Conservation (phyloP, 2,888 invertebrate species). For the Cephus nigrinus region DNA sequence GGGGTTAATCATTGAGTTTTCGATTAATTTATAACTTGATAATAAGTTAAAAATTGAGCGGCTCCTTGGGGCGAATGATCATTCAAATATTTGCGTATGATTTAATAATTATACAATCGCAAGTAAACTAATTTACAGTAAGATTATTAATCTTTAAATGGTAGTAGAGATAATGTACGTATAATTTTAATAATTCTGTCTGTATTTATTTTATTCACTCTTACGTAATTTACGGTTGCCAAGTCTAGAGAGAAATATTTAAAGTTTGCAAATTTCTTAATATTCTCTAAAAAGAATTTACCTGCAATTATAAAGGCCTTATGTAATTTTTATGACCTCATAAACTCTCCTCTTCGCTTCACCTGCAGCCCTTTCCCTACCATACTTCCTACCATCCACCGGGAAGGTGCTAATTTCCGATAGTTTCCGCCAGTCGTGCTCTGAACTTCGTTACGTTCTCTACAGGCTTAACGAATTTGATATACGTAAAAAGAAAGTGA, state of each 20-base stretch:
- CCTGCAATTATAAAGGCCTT: not conserved
- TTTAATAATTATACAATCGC: too few relatives aligned
- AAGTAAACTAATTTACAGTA: too few relatives aligned
- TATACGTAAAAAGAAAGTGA: slow-evolving; percentile 36
- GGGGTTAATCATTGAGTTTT: not conserved
- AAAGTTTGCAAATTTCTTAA: not conserved
- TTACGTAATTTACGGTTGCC: not conserved
- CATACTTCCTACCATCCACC: not conserved
- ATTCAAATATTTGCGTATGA: too few relatives aligned
- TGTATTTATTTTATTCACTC: not conserved
- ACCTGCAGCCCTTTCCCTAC: not conserved
- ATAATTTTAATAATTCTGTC: not conserved
- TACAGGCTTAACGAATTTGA: slow-evolving; percentile 19
- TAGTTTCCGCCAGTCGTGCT: not conserved
- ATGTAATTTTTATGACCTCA: not conserved
- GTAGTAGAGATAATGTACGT: not conserved
- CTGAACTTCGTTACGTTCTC: not conserved
- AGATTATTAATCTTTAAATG: not conserved
- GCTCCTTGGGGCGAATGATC: too few relatives aligned
- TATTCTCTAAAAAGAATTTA: not conserved
- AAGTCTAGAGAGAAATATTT: not conserved
- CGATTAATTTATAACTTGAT: too few relatives aligned
- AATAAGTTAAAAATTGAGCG: too few relatives aligned
- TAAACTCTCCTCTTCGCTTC: not conserved
- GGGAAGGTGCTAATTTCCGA: not conserved